Conservation (phyloP, 2,113 vertebrate species). For the Limnothrissa miodon region DNA sequence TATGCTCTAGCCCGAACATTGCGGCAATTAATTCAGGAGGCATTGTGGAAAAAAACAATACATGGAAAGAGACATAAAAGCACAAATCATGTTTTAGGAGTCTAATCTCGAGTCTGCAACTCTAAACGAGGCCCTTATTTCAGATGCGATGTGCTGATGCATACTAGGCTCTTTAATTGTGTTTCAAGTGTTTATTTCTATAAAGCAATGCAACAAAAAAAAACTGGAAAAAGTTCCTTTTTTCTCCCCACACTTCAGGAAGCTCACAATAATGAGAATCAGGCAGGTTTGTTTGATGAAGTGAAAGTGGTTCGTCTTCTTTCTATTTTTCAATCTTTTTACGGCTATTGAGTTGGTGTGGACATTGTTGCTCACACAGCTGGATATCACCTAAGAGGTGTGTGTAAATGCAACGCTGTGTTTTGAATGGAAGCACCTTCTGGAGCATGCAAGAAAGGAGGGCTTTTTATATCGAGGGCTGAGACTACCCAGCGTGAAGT, state of each 20-base stretch:
- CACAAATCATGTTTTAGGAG: not conserved
- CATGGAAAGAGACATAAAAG: not conserved
- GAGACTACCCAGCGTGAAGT: not conserved
- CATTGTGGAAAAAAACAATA: not conserved
- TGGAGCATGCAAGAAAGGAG: not conserved
- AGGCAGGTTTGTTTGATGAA: not conserved
- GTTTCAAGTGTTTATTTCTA: slow-evolving; percentile 60
- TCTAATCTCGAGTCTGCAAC: slow-evolving; percentile 17
- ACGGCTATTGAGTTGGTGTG: not conserved
- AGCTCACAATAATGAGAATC: not conserved
- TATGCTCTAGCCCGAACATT: not conserved
- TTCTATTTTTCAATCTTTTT: not conserved
- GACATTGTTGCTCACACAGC: not conserved
- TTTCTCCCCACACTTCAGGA: slow-evolving; percentile 18
- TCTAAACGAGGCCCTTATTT: slow-evolving; percentile 13
- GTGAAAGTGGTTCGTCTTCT: not conserved
- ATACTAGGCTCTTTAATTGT: slow-evolving; percentile 40
- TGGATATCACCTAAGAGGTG: not conserved
- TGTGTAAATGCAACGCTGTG: not conserved
- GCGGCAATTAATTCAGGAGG: not conserved
- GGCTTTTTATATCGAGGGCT: not conserved
- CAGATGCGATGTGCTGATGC: slow-evolving; percentile 26
- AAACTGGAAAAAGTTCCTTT: not conserved
- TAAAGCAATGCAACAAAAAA: not conserved
- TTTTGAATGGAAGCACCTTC: not conserved